Conservation (phyloP, 1,140 invertebrate genomes). For the Lordiphosa stackelbergi region DNA sequence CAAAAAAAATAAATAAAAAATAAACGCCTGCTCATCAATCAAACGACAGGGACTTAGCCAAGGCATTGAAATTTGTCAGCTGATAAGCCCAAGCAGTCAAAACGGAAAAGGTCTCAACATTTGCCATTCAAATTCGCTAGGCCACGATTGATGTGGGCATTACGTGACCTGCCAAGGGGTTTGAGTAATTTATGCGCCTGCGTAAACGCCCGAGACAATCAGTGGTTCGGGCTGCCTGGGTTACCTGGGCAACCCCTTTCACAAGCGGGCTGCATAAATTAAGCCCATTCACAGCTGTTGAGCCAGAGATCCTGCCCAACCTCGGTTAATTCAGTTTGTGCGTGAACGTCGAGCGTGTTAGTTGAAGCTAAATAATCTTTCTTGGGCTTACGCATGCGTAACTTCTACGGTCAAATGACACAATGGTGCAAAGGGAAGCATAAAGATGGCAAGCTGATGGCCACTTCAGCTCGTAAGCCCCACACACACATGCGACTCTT, state of each 20-base stretch:
- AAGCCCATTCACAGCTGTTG: constrained; percentile 40
- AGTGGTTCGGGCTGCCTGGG: constrained; percentile 10
- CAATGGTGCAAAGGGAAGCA: not conserved
- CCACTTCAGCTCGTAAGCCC: constrained; percentile 50
- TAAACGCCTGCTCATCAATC: constrained; percentile 60
- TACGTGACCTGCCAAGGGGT: constrained; percentile 62
- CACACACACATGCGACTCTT: constrained; percentile 15
- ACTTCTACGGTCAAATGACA: constrained; percentile 36
- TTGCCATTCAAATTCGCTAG: constrained; percentile 27
- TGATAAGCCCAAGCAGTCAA: constrained; percentile 47
- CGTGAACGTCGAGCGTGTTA: constrained; percentile 53
- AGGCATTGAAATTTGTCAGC: constrained; percentile 59
- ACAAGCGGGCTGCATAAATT: constrained; percentile 57
- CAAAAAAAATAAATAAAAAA: constrained; percentile 15
- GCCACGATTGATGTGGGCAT: constrained; percentile 66
- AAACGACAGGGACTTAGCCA: constrained; percentile 51
- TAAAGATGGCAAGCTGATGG: constrained; percentile 27
- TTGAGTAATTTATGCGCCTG: constrained; percentile 73
- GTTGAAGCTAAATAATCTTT: constrained; percentile 18
- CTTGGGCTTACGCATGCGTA: constrained; percentile 40
- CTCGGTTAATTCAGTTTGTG: constrained; percentile 47
- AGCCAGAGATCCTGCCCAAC: constrained; percentile 23
- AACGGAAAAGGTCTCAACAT: constrained; percentile 17
- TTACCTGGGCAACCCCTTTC: constrained; percentile 44
- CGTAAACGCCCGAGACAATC: constrained; percentile 56